These are phyloP conservation scores for Lateolabrax maculatus DNA, from an alignment of 2,797 vertebrate species.

Conservation along the genomic window DNA sequence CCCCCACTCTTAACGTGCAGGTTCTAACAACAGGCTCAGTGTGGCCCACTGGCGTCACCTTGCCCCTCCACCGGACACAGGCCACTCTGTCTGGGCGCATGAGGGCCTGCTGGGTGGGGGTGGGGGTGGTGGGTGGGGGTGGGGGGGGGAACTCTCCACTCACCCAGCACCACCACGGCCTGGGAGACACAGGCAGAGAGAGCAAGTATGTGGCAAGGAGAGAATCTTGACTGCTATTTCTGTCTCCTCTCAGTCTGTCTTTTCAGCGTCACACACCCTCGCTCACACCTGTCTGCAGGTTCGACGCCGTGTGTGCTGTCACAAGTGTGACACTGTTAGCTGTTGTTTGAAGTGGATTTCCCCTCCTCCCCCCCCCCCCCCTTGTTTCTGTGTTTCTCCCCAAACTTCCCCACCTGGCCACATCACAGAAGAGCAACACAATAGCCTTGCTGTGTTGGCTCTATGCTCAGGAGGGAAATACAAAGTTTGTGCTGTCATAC, in stretches of 20 bases:
- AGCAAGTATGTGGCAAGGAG: not conserved
- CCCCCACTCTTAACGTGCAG: conserved; percentile 28
- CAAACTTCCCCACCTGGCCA: conserved; percentile 43
- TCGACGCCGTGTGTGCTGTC: conserved; percentile 46
- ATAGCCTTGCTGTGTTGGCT: conserved; percentile 67
- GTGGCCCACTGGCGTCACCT: conserved; percentile 82
- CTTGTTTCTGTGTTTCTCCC: conserved; percentile 16
- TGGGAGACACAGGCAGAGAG: conserved; percentile 19
- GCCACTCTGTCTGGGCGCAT: conserved; percentile 55
- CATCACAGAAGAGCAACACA: conserved; percentile 65
- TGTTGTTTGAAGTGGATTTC: conserved; percentile 48
- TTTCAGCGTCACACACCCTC: not conserved
- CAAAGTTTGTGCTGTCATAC: conserved; percentile 56
- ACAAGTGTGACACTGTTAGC: conserved; percentile 2
- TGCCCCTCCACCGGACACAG: conserved; percentile 70
- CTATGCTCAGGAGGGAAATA: conserved; percentile 54
- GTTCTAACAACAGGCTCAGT: conserved; percentile 84
- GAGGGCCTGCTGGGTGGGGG: conserved; percentile 1
- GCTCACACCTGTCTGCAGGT: conserved; percentile 40
- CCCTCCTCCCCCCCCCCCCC: conserved; percentile 42
- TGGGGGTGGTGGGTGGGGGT: not conserved
- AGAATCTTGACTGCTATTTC: conserved; percentile 13
- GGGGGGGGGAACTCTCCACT: conserved; percentile 30
- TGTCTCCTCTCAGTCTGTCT: not conserved
- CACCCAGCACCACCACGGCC: conserved; percentile 23